Evolutionary conservation across 2,888 invertebrate species (phyloP).

Genomic region (Nowickia ferox): DNA sequence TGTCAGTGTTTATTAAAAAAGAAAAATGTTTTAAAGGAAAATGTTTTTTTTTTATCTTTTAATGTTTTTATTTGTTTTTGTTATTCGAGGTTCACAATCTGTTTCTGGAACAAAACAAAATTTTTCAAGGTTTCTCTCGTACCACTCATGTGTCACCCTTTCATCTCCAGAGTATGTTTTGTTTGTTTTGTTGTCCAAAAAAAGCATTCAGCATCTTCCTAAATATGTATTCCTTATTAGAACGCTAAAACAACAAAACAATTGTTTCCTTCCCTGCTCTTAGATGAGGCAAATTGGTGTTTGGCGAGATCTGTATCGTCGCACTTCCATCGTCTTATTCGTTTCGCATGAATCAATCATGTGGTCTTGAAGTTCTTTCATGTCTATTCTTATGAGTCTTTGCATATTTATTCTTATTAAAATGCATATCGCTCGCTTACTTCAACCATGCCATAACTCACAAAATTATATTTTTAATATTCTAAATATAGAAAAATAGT

Average conservation of each 20-base stretch:
- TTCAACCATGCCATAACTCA: no score
- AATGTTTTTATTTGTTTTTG: constrained; percentile 13
- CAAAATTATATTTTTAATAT: no score
- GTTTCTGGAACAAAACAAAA: constrained; percentile 50
- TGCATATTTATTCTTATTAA: constrained; percentile 8
- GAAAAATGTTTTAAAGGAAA: constrained; percentile 10
- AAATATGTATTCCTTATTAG: background rate
- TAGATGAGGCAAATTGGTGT: constrained; percentile 27
- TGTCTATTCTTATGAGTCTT: background rate
- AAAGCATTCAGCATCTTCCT: background rate
- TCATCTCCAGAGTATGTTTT: constrained; percentile 18
- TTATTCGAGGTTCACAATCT: constrained; percentile 1
- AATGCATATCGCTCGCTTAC: background rate
- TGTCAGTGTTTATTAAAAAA: constrained; percentile 22
- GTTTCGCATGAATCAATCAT: constrained; percentile 17
- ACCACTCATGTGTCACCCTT: constrained; percentile 10
- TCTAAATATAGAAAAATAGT: no score
- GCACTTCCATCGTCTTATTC: background rate
- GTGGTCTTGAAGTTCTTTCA: constrained; percentile 27
- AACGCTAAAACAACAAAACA: constrained; percentile 41
- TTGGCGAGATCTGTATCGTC: constrained; percentile 38
- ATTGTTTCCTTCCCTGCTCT: constrained; percentile 61
- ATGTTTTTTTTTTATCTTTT: constrained; percentile 7
- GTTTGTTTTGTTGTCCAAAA: background rate
- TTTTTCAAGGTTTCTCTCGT: constrained; percentile 61